Conservation (phyloP, 53 echinoderm and acorn worm species). For the Arbacia lixula region DNA sequence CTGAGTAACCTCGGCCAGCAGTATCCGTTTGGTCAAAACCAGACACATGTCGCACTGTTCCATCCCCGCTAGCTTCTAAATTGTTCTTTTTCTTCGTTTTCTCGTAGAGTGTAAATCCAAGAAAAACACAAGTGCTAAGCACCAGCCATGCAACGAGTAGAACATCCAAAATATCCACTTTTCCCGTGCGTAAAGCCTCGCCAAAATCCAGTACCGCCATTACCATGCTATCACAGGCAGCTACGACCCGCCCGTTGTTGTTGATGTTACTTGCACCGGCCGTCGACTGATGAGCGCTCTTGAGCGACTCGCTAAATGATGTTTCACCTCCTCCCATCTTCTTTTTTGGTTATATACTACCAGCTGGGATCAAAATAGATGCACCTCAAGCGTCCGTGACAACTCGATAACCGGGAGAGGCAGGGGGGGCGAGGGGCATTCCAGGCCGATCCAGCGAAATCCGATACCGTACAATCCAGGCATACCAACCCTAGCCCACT, state of each 20-base stretch:
- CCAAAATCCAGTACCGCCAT: slow-evolving; percentile 55
- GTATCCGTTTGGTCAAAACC: neutral
- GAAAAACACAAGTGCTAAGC: slow-evolving; percentile 34
- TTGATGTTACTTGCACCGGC: slow-evolving; percentile 10
- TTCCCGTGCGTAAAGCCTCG: slow-evolving; percentile 60
- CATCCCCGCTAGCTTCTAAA: neutral
- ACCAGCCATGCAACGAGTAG: slow-evolving; percentile 55
- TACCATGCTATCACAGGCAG: slow-evolving; percentile 48
- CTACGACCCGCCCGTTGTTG: slow-evolving; percentile 52
- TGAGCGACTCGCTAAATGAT: slow-evolving; percentile 43
- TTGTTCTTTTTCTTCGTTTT: slow-evolving; percentile 49
- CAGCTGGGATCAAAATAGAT: slow-evolving; percentile 51
- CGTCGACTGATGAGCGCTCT: slow-evolving; percentile 20
- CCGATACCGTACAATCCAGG: slow-evolving; percentile 27
- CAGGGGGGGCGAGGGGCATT: slow-evolving; percentile 4
- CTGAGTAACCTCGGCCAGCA: slow-evolving; percentile 6
- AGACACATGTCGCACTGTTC: no score
- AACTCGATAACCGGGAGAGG: slow-evolving; percentile 49
- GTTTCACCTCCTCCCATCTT: slow-evolving; percentile 54
- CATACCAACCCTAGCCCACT: slow-evolving; percentile 51
- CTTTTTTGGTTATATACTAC: slow-evolving; percentile 63
- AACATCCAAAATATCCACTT: slow-evolving; percentile 68
- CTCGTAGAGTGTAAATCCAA: slow-evolving; percentile 72
- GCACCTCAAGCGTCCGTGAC: slow-evolving; percentile 47
- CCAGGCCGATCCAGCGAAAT: slow-evolving; percentile 37